phyloP scores from a whole-genome alignment of 1,140 invertebrate species.

The Dendroctonus valens region DNA sequence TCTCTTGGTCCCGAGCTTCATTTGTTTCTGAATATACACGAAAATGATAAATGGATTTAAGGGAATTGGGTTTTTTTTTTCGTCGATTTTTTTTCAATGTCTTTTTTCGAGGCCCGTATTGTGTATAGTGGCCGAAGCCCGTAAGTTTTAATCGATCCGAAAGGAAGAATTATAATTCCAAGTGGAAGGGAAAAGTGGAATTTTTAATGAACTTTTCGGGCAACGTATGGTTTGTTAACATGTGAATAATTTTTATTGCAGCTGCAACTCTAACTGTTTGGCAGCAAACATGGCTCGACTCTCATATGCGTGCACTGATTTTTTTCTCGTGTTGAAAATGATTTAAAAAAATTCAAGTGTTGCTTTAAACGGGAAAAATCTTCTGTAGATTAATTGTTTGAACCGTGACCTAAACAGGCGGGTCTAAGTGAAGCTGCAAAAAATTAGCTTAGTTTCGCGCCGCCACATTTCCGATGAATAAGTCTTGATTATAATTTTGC shows the following conservation, averaged over 20 bases:
- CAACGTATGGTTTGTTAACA: slow-evolving; percentile 1
- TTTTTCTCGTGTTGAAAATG: no score
- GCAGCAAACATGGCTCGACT: no score
- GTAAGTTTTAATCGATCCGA: slow-evolving; percentile 10
- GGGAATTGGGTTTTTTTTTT: slow-evolving; percentile 21
- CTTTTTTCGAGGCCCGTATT: no score
- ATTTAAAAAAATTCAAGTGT: no score
- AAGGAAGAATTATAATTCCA: slow-evolving; percentile 3
- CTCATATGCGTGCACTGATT: no score
- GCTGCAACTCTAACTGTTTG: no score
- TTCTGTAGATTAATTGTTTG: no score
- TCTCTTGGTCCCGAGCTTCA: slow-evolving; percentile 12
- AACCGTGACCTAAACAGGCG: no score
- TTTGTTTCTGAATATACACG: slow-evolving; percentile 31
- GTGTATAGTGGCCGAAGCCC: neutral
- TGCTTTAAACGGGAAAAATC: no score
- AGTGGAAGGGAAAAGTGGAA: neutral
- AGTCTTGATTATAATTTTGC: neutral
- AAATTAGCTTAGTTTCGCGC: no score
- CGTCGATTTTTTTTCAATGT: slow-evolving; percentile 12
- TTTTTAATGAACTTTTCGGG: slow-evolving; percentile 3
- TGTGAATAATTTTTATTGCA: neutral
- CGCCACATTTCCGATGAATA: no score
- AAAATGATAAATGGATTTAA: slow-evolving; percentile 31
- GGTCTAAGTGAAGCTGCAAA: no score